A percentile compares a stretch with the other conserved stretches of the same genome.
phyloP scores from a whole-genome alignment of 2,113 vertebrate genomes.

The Anolis sagrei region DNA sequence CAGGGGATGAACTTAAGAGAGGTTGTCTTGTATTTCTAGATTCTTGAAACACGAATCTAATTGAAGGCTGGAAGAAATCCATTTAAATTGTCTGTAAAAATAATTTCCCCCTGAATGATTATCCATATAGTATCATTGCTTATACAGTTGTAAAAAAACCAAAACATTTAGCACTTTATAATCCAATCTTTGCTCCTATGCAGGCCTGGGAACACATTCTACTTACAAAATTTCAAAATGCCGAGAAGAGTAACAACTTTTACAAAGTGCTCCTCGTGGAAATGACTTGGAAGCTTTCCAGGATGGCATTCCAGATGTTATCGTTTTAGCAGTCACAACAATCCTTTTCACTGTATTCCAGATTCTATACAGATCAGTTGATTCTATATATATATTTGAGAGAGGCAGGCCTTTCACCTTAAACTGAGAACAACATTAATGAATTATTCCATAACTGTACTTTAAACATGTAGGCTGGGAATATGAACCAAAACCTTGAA shows the following conservation, averaged over 20 bases:
- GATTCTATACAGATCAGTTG: slow-evolving; percentile 42
- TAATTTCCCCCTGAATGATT: slow-evolving; percentile 81
- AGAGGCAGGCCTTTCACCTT: slow-evolving; percentile 54
- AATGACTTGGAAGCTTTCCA: slow-evolving; percentile 81
- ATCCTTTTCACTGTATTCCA: slow-evolving; percentile 54
- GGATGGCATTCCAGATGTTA: slow-evolving; percentile 85
- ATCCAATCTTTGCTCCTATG: slow-evolving; percentile 81
- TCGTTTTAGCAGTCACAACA: slow-evolving; percentile 80
- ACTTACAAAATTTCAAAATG: slow-evolving; percentile 73
- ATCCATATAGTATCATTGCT: slow-evolving; percentile 80
- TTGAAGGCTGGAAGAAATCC: slow-evolving; percentile 78
- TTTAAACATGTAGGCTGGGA: slow-evolving; percentile 49
- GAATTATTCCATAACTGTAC: slow-evolving; percentile 38
- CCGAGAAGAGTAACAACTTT: slow-evolving; percentile 82
- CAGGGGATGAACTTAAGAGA: slow-evolving; percentile 52
- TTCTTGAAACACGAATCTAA: slow-evolving; percentile 78
- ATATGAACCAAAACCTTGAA: slow-evolving; percentile 30
- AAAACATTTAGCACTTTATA: slow-evolving; percentile 85
- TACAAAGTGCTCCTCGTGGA: slow-evolving; percentile 84
- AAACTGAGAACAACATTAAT: slow-evolving; percentile 42
- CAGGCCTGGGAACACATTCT: slow-evolving; percentile 75
- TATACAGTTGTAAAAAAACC: slow-evolving; percentile 85
- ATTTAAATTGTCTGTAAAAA: slow-evolving; percentile 81
- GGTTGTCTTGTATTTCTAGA: slow-evolving; percentile 69
- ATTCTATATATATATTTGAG: slow-evolving; percentile 30